A percentile compares a stretch with the other conserved stretches of the same genome.
These are phyloP conservation scores for Hyaena hyaena DNA, from an alignment of 2,113 vertebrate species.

Conservation along the genomic window DNA sequence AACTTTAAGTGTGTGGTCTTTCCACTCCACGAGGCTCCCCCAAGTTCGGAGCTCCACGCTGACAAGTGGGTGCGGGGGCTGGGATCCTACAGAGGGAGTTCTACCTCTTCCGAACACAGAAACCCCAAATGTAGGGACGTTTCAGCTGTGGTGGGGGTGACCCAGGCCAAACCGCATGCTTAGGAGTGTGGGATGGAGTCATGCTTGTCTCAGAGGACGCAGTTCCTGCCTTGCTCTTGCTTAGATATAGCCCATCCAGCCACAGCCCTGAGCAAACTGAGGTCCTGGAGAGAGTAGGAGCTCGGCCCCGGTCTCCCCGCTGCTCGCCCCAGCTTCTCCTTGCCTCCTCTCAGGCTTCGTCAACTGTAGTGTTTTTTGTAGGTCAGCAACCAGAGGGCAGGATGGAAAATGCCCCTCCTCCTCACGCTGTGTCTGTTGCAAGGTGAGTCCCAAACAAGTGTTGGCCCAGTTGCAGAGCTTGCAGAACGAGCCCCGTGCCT, in stretches of 20 bases:
- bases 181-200: background rate
- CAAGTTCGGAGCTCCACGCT: background rate
- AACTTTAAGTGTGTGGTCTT: background rate
- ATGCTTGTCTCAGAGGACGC: background rate
- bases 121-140: background rate
- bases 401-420: conserved; percentile 59
- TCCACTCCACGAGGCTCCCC: rapidly evolving
- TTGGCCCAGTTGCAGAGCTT: background rate
- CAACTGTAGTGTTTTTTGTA: background rate
- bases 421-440: conserved; percentile 76
- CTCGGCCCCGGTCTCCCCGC: background rate
- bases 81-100: background rate
- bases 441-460: conserved; percentile 76
- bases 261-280: rapidly evolving
- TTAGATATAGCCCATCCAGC: background rate
- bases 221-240: background rate
- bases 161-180: background rate
- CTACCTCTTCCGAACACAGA: background rate
- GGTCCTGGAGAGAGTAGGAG: background rate
- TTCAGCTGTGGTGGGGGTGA: background rate
- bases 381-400: background rate
- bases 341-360: background rate
- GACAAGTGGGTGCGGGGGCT: background rate
- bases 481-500: rapidly evolving
- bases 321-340: background rate